phyloP scores from a whole-genome alignment of 2,888 invertebrate genomes.

The Eurytoma adleriae region DNA sequence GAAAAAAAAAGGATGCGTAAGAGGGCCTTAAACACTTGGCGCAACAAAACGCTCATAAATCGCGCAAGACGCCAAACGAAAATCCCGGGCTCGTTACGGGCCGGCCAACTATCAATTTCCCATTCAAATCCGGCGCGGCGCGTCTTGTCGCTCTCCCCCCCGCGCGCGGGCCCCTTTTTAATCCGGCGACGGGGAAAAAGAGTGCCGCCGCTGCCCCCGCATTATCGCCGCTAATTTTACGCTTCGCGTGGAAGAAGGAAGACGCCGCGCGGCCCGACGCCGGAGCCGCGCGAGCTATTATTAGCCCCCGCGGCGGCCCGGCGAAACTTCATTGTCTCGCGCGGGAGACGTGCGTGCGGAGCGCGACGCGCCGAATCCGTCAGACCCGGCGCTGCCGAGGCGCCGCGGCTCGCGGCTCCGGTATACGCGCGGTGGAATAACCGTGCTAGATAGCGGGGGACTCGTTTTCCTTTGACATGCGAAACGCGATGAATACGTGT shows the following conservation, averaged over 20 bases:
- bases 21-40: too few species aligned
- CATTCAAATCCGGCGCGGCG: not conserved
- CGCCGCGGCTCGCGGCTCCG: too few species aligned
- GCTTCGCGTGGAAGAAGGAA: slow-evolving; percentile 34
- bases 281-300: slow-evolving; percentile 31
- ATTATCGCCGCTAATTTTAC: slow-evolving; percentile 52
- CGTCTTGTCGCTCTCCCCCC: not conserved
- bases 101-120: not conserved
- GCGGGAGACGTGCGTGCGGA: not conserved
- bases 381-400: too few species aligned
- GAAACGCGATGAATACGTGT: too few species aligned
- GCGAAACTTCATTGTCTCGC: slow-evolving; percentile 21
- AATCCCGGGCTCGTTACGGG: too few species aligned
- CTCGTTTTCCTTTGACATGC: too few species aligned
- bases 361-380: not conserved
- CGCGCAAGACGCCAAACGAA: too few species aligned
- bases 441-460: too few species aligned
- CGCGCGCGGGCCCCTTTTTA: not conserved
- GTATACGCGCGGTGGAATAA: too few species aligned
- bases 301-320: slow-evolving; percentile 19
- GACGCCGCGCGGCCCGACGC: not conserved
- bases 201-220: not conserved
- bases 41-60: too few species aligned
- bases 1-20: too few species aligned
- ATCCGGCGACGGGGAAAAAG: slow-evolving; percentile 10